Percentiles rank a stretch among this genome's conserved stretches.
Conservation (phyloP, 1,140 invertebrate species). For the Eriosoma lanigerum region DNA sequence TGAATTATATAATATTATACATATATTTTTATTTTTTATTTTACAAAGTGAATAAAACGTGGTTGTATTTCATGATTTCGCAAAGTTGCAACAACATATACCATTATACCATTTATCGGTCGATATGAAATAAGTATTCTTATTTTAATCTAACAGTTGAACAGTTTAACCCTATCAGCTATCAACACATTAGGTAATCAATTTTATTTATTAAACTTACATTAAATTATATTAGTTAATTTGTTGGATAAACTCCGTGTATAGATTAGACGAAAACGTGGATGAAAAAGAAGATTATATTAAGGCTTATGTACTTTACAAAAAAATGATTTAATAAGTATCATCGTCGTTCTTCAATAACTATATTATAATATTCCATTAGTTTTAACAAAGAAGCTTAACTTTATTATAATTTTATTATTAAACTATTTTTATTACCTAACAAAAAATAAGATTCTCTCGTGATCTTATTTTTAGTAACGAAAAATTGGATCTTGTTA, state of each 20-base stretch:
- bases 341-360: slow-evolving; percentile 5
- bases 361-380: background rate
- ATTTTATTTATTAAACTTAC: background rate
- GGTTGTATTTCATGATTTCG: no score
- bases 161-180: no score
- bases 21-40: no score
- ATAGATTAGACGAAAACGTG: background rate
- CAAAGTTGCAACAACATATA: no score
- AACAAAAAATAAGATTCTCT: background rate
- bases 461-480: no score
- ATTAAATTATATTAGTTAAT: background rate
- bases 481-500: no score
- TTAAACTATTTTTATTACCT: background rate
- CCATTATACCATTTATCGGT: no score
- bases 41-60: no score
- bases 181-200: background rate
- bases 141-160: no score
- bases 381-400: background rate
- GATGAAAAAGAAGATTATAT: slow-evolving; percentile 30
- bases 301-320: slow-evolving; percentile 10
- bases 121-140: no score
- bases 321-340: slow-evolving; percentile 33
- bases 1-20: no score
- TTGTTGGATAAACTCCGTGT: background rate
- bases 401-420: slow-evolving; percentile 2